phyloP scores from a whole-genome alignment of 2,797 vertebrate genomes.

The Pseudotriccus pelzelni region DNA sequence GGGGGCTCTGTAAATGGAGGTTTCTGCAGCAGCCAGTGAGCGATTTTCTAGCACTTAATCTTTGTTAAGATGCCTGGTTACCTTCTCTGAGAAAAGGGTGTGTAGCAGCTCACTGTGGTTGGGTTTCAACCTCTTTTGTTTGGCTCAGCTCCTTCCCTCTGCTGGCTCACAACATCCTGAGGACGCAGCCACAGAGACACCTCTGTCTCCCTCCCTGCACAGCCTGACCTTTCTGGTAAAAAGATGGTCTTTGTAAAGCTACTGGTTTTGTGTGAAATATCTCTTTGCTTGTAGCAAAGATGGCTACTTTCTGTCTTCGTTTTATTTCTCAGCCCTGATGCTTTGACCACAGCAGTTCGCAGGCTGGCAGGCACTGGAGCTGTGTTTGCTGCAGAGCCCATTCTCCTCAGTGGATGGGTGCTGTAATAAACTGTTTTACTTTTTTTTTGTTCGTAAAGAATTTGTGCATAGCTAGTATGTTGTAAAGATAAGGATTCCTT shows the following conservation, averaged over 20 bases:
- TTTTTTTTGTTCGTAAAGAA: too few relatives aligned
- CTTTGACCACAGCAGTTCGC: rapidly evolving
- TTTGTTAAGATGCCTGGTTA: background rate
- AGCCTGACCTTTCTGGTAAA: background rate
- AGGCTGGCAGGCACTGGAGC: background rate
- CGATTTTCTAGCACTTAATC: background rate
- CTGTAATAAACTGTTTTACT: too few relatives aligned
- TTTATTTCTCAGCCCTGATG: background rate
- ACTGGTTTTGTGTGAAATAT: background rate
- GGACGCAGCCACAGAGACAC: background rate
- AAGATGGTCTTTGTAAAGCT: background rate
- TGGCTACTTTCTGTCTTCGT: background rate
- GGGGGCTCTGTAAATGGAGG: background rate
- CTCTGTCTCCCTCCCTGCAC: background rate
- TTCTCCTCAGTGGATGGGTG: rapidly evolving
- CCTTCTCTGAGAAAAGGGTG: background rate
- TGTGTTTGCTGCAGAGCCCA: rapidly evolving
- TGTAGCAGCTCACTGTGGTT: background rate
- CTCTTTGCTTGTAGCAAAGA: background rate
- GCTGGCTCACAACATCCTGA: rapidly evolving
- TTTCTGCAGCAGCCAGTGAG: background rate
- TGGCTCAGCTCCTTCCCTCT: background rate
- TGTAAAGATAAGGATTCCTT: too few relatives aligned
- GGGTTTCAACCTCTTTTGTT: background rate
- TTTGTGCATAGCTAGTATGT: too few relatives aligned